phyloP scores from a whole-genome alignment of 2,113 vertebrate species.

The Colinus virginianus region DNA sequence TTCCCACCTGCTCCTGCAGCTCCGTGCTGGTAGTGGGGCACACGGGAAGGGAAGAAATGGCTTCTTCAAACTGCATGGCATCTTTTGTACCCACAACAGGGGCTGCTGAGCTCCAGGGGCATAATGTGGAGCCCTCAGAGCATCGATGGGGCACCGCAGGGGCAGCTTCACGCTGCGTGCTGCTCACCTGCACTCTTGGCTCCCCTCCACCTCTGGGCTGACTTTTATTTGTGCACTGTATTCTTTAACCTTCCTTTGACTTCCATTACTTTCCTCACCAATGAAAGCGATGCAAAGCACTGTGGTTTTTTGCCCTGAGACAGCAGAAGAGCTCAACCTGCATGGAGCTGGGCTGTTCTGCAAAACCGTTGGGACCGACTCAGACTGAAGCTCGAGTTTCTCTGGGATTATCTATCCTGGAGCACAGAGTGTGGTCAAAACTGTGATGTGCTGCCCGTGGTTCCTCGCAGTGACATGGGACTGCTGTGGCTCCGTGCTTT shows the following conservation, averaged over 20 bases:
- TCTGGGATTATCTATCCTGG: slow-evolving; percentile 29
- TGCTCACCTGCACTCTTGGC: not conserved
- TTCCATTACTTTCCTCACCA: not conserved
- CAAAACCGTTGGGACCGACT: slow-evolving; percentile 31
- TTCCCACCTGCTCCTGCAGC: not conserved
- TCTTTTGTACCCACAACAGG: not conserved
- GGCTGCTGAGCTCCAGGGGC: not conserved
- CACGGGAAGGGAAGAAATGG: fast-evolving
- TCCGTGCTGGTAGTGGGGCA: too few species aligned
- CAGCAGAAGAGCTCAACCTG: not conserved
- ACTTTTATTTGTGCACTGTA: not conserved
- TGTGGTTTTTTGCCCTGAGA: not conserved
- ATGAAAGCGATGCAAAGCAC: not conserved
- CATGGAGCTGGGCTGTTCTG: slow-evolving; percentile 27
- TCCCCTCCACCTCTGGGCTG: not conserved
- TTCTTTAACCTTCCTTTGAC: not conserved
- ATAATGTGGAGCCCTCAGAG: fast-evolving
- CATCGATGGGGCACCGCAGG: not conserved
- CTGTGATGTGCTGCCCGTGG: slow-evolving; percentile 45
- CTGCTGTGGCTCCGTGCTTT: too few species aligned
- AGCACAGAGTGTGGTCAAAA: slow-evolving; percentile 28
- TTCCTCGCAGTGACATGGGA: not conserved
- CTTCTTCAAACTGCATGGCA: not conserved
- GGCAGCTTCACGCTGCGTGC: not conserved
- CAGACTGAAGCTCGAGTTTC: slow-evolving; percentile 23